Evolutionary conservation across 2,888 invertebrate species (phyloP).

Genomic region (Tupiocoris notatus): DNA sequence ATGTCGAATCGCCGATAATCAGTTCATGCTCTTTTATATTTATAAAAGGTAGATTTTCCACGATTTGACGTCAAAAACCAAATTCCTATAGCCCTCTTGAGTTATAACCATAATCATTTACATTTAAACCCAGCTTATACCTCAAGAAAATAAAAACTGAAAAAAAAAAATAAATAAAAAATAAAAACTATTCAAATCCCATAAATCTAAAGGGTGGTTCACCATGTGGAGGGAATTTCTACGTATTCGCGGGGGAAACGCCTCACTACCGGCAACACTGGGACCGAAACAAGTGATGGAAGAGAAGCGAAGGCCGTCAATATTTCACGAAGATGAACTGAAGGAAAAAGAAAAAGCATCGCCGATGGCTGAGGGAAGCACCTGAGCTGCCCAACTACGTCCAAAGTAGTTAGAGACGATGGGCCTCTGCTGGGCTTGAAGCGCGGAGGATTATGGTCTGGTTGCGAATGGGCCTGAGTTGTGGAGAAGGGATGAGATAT

Average conservation of each 20-base stretch:
- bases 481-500: slow-evolving; percentile 27
- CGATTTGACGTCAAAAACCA: too few relatives aligned
- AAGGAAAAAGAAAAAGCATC: background rate
- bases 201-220: too few relatives aligned
- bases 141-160: too few relatives aligned
- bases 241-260: too few relatives aligned
- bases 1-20: too few relatives aligned
- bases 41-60: too few relatives aligned
- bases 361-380: slow-evolving; percentile 4
- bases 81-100: too few relatives aligned
- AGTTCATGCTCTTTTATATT: too few relatives aligned
- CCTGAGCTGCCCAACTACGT: slow-evolving; percentile 31
- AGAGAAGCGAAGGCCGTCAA: slow-evolving; percentile 18
- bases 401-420: slow-evolving; percentile 31
- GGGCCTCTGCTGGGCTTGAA: background rate
- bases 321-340: slow-evolving; percentile 38
- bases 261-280: background rate
- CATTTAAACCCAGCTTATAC: too few relatives aligned
- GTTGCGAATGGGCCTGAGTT: background rate
- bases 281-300: slow-evolving; percentile 4
- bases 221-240: background rate
- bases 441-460: background rate
- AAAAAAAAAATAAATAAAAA: too few relatives aligned
- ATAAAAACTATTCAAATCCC: too few relatives aligned
- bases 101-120: too few relatives aligned